Evolutionary conservation across 2,113 vertebrate species (phyloP).

Genomic region (Phalacrocorax carbo): DNA sequence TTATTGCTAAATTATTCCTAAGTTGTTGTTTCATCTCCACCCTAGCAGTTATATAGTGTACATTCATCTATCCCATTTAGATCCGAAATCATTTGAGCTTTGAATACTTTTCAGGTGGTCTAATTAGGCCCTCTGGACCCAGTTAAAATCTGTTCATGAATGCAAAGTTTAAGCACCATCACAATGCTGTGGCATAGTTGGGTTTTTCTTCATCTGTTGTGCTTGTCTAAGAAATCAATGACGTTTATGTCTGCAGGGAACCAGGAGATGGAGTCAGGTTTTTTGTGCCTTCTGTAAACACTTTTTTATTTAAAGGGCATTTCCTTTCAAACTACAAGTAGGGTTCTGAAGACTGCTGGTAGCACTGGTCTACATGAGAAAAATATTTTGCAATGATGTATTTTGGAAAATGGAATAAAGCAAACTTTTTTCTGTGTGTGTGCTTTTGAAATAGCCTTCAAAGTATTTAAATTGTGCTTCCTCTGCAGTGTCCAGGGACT

Average conservation of each 20-base stretch:
- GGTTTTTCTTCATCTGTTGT: not conserved
- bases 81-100: not conserved
- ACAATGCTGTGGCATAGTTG: not conserved
- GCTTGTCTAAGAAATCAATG: not conserved
- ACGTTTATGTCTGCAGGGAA: not conserved
- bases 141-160: slow-evolving; percentile 1
- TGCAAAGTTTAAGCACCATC: not conserved
- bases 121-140: slow-evolving; percentile 17
- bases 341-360: not conserved
- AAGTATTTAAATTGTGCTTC: not conserved
- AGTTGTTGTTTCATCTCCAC: not conserved
- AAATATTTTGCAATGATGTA: not conserved
- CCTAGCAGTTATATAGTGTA: not conserved
- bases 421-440: not conserved
- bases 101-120: not conserved
- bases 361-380: not conserved
- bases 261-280: not conserved
- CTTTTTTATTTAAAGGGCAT: not conserved
- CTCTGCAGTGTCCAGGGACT: not conserved
- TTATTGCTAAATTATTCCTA: not conserved
- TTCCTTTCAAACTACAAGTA: not conserved
- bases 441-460: not conserved
- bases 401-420: not conserved
- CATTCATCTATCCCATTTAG: not conserved
- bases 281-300: not conserved